Evolutionary conservation across 2,113 vertebrate species (phyloP).

Genomic region (Rhombomys opimus): DNA sequence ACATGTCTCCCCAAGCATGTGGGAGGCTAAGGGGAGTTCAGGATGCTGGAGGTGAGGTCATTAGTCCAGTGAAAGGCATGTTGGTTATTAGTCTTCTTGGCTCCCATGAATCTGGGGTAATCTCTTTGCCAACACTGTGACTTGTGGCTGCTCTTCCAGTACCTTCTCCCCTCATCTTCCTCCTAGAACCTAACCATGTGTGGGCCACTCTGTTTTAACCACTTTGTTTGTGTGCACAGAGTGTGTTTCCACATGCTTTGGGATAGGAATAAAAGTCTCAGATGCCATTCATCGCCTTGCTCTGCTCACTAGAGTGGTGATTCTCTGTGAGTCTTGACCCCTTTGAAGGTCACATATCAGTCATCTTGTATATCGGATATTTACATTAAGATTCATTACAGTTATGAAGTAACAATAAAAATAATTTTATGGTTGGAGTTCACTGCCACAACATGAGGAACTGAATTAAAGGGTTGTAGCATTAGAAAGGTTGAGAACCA

Average conservation of each 20-base stretch:
- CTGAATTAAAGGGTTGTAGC: background rate
- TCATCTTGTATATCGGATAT: background rate
- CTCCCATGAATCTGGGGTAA: background rate
- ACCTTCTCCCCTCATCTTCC: no score
- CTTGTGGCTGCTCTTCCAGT: background rate
- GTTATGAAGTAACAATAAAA: background rate
- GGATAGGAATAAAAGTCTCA: background rate
- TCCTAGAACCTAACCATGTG: background rate
- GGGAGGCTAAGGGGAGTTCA: background rate
- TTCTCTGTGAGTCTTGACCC: background rate
- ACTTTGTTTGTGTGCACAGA: background rate
- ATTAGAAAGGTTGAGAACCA: background rate
- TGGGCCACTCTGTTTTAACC: background rate
- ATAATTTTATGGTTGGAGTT: background rate
- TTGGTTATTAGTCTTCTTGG: no score
- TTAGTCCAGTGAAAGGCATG: fast-evolving
- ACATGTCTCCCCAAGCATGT: background rate
- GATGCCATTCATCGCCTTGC: background rate
- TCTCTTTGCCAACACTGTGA: fast-evolving
- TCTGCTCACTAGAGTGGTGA: background rate
- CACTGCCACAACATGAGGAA: background rate
- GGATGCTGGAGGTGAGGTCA: background rate
- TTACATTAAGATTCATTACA: background rate
- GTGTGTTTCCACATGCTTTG: background rate
- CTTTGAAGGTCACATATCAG: background rate